phyloP scores from a whole-genome alignment of 2,888 invertebrate genomes.

The Caenorhabditis afra region DNA sequence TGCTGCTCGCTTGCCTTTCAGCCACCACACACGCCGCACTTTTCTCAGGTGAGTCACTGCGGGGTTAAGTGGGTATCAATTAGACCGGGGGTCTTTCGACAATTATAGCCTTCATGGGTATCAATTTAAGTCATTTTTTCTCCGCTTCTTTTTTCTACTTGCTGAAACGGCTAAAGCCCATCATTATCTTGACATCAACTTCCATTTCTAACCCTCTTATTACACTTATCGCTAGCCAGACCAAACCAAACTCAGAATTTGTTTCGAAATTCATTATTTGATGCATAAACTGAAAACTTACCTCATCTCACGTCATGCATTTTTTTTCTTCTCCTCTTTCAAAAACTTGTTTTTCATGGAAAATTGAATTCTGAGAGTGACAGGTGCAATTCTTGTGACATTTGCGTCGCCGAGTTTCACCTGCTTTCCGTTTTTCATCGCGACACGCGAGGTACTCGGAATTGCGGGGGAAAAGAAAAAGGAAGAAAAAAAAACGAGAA shows the following conservation, averaged over 20 bases:
- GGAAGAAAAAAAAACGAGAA: too few species aligned
- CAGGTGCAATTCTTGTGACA: conserved; percentile 45
- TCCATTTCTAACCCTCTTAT: too few species aligned
- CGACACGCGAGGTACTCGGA: too few species aligned
- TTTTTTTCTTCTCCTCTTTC: conserved; percentile 1
- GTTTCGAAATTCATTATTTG: background rate
- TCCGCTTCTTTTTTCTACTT: too few species aligned
- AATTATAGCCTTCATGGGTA: conserved; percentile 5
- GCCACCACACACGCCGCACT: conserved; percentile 58
- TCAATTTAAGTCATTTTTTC: background rate
- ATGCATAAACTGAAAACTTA: too few species aligned
- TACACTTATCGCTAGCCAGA: too few species aligned
- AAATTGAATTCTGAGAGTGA: conserved; percentile 23
- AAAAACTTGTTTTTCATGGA: background rate
- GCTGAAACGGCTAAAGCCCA: too few species aligned
- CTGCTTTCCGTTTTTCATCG: background rate
- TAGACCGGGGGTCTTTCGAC: background rate
- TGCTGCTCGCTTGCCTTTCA: conserved; percentile 57
- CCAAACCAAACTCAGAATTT: too few species aligned
- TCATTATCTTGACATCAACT: too few species aligned
- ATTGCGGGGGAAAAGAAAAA: too few species aligned
- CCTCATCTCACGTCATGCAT: background rate
- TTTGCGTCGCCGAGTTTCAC: conserved; percentile 22
- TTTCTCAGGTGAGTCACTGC: conserved; percentile 59
- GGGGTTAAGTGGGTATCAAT: background rate